Evolutionary conservation across 2,888 invertebrate species (phyloP), one percentile per base, ranked within the genome.

Genomic region (Stictocephala bisonia): DNA sequence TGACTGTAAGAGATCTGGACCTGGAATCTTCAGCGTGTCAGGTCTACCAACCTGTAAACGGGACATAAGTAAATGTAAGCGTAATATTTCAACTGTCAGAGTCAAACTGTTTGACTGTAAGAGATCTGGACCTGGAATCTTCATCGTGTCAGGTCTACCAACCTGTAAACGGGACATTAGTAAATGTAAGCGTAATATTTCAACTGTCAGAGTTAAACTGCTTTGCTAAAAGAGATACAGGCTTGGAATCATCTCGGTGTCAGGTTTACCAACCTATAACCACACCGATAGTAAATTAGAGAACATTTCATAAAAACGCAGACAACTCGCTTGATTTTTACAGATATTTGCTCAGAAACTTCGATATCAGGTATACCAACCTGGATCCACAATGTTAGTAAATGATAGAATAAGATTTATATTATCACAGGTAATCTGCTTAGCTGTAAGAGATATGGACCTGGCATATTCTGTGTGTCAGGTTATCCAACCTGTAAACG

Each of bases 351-450:
- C 58, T 68, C 11, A 76, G 76, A 75, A 77, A 76, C 58, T 80
- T 80, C 44, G 77, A 79, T 76, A 51, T 78, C 78, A 15, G 82
- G 76, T 31, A 80, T 78, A 27, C 80, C 81, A 48, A 84, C 82
- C 84, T 84, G 77, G 31, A 74, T 71, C 67, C 35, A 9, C 7
- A 11, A 9, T n/a, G n/a, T n/a, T n/a, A n/a, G n/a, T n/a, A 90
- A 91, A 80, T 90, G 86, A 73, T 85, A 86, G 22, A 88, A 85
- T 0, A 86, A 85, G 41, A 90, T 85, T 76, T 86, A 85, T 51
- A 90, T 83, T 70, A 87, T 87, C n/a, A 90, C 85, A 73, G 85
- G 85, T 9, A 90, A 85, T 77, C 86, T 89, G 77, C 88, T 87
- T 86, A 87, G 88, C 72, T 87, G 86, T 2, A 87, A 83, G 15